Percentiles rank a stretch among this genome's conserved stretches.
These are phyloP conservation scores for Argyra leucocephala DNA, from an alignment of 2,888 invertebrate genomes.

Conservation along the genomic window DNA sequence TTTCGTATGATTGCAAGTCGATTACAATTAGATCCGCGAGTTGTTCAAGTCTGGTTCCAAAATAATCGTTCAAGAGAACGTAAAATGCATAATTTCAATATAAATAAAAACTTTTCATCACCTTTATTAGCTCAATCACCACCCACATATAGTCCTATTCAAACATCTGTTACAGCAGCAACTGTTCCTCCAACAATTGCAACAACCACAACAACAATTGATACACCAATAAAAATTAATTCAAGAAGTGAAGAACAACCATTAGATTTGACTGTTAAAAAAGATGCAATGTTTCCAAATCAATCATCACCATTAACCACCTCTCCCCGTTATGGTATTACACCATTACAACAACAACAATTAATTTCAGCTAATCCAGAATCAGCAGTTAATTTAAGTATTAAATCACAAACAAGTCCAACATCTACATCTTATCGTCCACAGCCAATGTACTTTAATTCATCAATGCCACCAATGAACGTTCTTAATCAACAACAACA, in stretches of 20 bases:
- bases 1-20: constrained; percentile 77
- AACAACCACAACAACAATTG: constrained; percentile 28
- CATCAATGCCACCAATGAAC: constrained; percentile 32
- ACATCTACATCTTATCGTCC: constrained; percentile 37
- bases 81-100: constrained; percentile 48
- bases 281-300: constrained; percentile 49
- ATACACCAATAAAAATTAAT: background rate
- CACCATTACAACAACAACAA: constrained; percentile 47
- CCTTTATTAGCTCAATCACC: constrained; percentile 25
- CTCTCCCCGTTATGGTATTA: constrained; percentile 53
- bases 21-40: constrained; percentile 64
- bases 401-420: constrained; percentile 51
- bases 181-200: constrained; percentile 26
- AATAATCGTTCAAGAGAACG: constrained; percentile 86
- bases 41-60: constrained; percentile 94
- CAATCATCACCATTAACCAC: constrained; percentile 48
- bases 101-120: constrained; percentile 28
- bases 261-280: constrained; percentile 81
- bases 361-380: constrained; percentile 42
- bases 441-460: constrained; percentile 24
- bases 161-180: constrained; percentile 13
- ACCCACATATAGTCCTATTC: constrained; percentile 23
- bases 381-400: constrained; percentile 68
- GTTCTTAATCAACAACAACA: constrained; percentile 41
- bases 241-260: constrained; percentile 58